Conservation (phyloP, 2,888 invertebrate species). For the Oconnorella tubifera region DNA sequence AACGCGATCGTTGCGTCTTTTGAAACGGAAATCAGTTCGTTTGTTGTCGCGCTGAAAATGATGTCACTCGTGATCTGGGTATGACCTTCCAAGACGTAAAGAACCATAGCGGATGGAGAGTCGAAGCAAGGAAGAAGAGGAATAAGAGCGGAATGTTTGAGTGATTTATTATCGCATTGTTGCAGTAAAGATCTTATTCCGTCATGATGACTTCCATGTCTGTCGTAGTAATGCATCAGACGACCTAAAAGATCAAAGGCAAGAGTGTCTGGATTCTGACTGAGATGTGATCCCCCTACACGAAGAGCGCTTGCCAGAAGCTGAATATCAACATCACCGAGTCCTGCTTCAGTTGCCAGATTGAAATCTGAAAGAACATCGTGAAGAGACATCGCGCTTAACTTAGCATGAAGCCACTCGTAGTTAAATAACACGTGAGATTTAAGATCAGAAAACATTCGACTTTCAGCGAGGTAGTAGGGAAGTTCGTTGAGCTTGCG, state of each 20-base stretch:
- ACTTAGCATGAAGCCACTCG: constrained; percentile 90
- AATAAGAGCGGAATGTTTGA: constrained; percentile 61
- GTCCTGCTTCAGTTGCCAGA: constrained; percentile 12
- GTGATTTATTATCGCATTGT: constrained; percentile 81
- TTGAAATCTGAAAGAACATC: constrained; percentile 83
- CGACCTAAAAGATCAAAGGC: constrained; percentile 87
- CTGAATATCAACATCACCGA: constrained; percentile 22
- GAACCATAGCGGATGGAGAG: constrained; percentile 30
- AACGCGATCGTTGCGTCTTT: constrained; percentile 36
- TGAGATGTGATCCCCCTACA: constrained; percentile 35
- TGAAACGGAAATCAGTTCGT: constrained; percentile 36
- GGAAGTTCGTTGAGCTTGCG: constrained; percentile 50
- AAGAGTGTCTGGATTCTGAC: constrained; percentile 55
- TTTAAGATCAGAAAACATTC: constrained; percentile 77
- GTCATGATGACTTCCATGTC: constrained; percentile 40
- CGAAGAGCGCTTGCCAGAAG: constrained; percentile 33
- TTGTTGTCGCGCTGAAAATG: constrained; percentile 30
- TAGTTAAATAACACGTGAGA: constrained; percentile 91
- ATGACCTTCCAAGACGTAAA: constrained; percentile 38
- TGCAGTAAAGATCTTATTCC: constrained; percentile 74
- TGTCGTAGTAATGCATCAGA: constrained; percentile 80
- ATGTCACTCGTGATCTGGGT: constrained; percentile 33
- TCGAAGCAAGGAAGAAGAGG: constrained; percentile 39
- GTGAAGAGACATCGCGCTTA: constrained; percentile 90
- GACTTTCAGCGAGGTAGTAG: constrained; percentile 40